Conservation (phyloP, 2,888 invertebrate species). For the Lathronympha strigana region DNA sequence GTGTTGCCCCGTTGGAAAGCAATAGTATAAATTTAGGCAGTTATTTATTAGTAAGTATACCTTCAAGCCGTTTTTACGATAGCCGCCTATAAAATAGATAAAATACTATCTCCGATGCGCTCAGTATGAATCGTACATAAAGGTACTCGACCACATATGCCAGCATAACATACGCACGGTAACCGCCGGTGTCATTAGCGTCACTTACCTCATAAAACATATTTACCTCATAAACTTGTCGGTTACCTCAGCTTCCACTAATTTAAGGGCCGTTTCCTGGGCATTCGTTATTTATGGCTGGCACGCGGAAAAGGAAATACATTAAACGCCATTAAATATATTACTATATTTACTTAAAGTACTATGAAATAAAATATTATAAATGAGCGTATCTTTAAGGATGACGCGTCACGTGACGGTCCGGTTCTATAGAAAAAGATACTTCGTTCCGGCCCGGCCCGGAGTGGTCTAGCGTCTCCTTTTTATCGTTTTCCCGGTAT, state of each 20-base stretch:
- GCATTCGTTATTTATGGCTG: constrained; percentile 20
- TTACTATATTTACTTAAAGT: background rate
- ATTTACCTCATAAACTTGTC: constrained; percentile 17
- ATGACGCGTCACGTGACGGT: too few species aligned
- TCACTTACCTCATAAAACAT: background rate
- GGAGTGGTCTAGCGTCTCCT: too few species aligned
- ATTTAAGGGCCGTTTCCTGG: constrained; percentile 35
- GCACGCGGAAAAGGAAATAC: constrained; percentile 24
- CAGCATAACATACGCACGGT: constrained; percentile 5
- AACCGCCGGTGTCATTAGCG: background rate
- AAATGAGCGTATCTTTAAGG: too few species aligned
- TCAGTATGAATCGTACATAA: constrained; percentile 5
- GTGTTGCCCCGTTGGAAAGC: too few species aligned
- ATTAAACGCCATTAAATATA: constrained; percentile 7
- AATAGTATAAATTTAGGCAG: too few species aligned
- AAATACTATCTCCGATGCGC: background rate
- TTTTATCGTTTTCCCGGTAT: too few species aligned
- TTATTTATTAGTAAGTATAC: too few species aligned
- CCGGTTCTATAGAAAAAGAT: too few species aligned
- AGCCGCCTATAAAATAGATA: background rate
- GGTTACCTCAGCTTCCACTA: constrained; percentile 28
- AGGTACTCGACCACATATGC: background rate
- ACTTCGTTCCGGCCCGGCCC: too few species aligned
- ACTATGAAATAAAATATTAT: constrained; percentile 2
- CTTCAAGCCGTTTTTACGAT: too few species aligned